phyloP scores from a whole-genome alignment of 1,140 invertebrate genomes.

The Tribolium madens region DNA sequence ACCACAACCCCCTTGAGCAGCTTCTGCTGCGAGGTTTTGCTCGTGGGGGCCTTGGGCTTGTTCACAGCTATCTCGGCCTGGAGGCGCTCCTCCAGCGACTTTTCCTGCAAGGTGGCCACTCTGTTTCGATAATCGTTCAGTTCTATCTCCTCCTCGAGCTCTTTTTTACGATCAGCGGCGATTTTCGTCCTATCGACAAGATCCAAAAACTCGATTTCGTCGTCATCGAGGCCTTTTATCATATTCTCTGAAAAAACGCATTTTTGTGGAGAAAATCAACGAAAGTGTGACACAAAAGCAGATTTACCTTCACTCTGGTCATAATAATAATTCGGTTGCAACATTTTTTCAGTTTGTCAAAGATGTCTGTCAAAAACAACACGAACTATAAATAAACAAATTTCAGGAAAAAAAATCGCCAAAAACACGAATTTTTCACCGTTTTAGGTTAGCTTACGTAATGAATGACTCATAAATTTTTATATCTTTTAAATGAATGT shows the following conservation, averaged over 20 bases:
- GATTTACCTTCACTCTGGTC: constrained; percentile 27
- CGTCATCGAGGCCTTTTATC: constrained; percentile 94
- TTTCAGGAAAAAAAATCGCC: not conserved
- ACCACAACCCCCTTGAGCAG: constrained; percentile 73
- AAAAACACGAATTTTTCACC: not conserved
- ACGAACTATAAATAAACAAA: not conserved
- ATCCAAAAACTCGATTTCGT: constrained; percentile 94
- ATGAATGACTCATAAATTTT: constrained; percentile 5
- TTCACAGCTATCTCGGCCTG: constrained; percentile 68
- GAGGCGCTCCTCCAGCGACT: constrained; percentile 75
- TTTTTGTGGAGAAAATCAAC: not conserved
- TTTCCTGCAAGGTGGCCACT: constrained; percentile 83
- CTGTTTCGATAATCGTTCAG: constrained; percentile 85
- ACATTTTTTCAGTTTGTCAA: constrained; percentile 8
- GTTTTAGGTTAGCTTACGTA: not conserved
- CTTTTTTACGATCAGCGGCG: constrained; percentile 84
- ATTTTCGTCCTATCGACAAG: constrained; percentile 88
- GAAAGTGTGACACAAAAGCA: not conserved
- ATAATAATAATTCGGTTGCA: constrained; percentile 1
- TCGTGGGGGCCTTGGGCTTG: constrained; percentile 56
- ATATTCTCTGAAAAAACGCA: constrained; percentile 82
- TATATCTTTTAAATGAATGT: not conserved
- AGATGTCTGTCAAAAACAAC: not conserved
- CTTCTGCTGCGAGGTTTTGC: constrained; percentile 68
- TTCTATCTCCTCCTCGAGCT: constrained; percentile 83